Conservation (phyloP, 2,113 vertebrate species). For the Plecotus auritus region DNA sequence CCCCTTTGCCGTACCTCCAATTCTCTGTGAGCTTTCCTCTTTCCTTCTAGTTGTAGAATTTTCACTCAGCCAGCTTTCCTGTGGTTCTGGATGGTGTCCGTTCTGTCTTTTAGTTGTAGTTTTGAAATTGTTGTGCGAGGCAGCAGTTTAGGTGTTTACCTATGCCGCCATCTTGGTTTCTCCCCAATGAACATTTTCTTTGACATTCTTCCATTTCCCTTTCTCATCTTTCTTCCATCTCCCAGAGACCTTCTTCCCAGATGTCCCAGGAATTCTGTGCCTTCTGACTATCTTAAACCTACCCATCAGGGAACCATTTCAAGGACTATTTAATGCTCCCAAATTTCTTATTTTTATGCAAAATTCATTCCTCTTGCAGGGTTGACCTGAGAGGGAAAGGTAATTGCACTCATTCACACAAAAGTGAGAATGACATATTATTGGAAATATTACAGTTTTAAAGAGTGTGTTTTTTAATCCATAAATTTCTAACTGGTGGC, state of each 20-base stretch:
- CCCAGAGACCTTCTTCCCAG: not conserved
- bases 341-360: constrained; percentile 40
- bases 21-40: no score
- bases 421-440: not conserved
- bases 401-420: not conserved
- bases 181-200: not conserved
- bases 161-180: no score
- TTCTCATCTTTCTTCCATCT: not conserved
- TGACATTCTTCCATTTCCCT: not conserved
- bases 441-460: not conserved
- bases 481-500: not conserved
- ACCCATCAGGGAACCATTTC: not conserved
- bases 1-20: no score
- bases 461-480: not conserved
- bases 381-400: not conserved
- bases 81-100: no score
- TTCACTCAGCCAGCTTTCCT: no score
- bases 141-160: no score
- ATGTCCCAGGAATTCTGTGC: constrained; percentile 4
- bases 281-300: constrained; percentile 9
- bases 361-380: constrained; percentile 10
- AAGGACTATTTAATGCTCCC: not conserved
- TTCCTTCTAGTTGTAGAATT: no score
- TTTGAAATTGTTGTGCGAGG: no score
- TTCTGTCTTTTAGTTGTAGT: no score